A percentile compares a stretch with the other conserved stretches of the same genome.
Evolutionary conservation across 2,113 vertebrate genomes (phyloP).

Genomic region (Boleophthalmus pectinirostris): DNA sequence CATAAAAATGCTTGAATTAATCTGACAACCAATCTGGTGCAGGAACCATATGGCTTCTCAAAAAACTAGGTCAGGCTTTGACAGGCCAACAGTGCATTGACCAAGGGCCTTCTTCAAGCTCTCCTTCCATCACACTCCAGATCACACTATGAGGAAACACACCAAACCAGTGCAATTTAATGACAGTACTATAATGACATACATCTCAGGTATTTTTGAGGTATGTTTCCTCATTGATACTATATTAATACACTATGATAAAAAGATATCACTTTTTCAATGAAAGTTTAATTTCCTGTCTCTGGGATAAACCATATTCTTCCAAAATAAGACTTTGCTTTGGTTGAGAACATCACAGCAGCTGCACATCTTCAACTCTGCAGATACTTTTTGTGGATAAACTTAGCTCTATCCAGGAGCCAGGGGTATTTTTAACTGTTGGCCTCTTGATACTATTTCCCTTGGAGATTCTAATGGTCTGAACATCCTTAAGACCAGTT

Average conservation of each 20-base stretch:
- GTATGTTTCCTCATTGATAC: conserved; percentile 5
- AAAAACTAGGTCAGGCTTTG: conserved; percentile 93
- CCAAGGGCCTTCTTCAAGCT: conserved; percentile 76
- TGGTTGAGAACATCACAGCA: conserved; percentile 27
- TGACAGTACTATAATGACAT: not conserved
- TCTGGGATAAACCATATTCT: conserved; percentile 35
- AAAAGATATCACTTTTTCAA: conserved; percentile 25
- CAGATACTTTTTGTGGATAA: conserved; percentile 26
- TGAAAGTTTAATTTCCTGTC: conserved; percentile 40
- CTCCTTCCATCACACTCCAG: conserved; percentile 50
- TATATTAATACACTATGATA: conserved; percentile 6
- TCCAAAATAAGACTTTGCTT: conserved; percentile 16
- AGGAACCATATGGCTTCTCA: conserved; percentile 86
- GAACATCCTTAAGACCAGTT: conserved; percentile 39
- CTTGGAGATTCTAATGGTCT: conserved; percentile 48
- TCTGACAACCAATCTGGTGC: conserved; percentile 81
- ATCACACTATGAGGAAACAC: not conserved
- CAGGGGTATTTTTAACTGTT: conserved; percentile 62
- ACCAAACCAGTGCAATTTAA: not conserved
- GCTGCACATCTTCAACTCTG: conserved; percentile 38
- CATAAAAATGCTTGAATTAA: conserved; percentile 50
- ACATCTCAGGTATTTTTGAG: not conserved
- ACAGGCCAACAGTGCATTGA: conserved; percentile 85
- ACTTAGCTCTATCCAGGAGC: conserved; percentile 26
- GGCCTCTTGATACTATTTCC: conserved; percentile 57